phyloP scores from a whole-genome alignment of 2,888 invertebrate genomes.

The Dendrolimus pini region DNA sequence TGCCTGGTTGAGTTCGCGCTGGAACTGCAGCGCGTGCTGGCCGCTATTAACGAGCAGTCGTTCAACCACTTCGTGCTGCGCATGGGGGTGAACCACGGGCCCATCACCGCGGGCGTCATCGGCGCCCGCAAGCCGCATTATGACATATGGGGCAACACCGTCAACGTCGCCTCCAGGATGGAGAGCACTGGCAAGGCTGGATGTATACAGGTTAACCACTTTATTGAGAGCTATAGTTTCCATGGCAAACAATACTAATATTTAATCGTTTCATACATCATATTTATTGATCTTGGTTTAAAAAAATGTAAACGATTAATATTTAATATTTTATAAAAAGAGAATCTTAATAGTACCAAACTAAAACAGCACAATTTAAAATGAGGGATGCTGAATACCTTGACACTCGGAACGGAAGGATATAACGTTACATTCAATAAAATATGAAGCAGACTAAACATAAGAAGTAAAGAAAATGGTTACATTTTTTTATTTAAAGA shows the following conservation, averaged over 20 bases:
- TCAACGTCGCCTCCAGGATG: slow-evolving; percentile 98
- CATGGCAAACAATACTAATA: background rate
- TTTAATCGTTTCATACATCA: background rate
- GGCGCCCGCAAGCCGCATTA: slow-evolving; percentile 97
- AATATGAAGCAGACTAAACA: too few relatives aligned
- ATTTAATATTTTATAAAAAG: background rate
- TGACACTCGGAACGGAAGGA: too few relatives aligned
- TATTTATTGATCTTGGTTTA: too few relatives aligned
- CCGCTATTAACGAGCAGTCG: slow-evolving; percentile 95
- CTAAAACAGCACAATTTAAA: too few relatives aligned
- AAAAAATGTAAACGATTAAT: background rate
- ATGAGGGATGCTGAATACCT: too few relatives aligned
- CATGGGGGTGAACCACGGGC: slow-evolving; percentile 97
- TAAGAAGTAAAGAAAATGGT: too few relatives aligned
- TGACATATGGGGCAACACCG: slow-evolving; percentile 98
- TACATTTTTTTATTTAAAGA: too few relatives aligned
- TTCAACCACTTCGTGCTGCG: slow-evolving; percentile 96
- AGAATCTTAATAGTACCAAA: too few relatives aligned
- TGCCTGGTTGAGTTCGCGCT: slow-evolving; percentile 93
- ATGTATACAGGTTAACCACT: slow-evolving; percentile 87
- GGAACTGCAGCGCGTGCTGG: slow-evolving; percentile 92
- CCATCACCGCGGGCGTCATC: slow-evolving; percentile 96
- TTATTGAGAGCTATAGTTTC: background rate
- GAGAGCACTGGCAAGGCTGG: slow-evolving; percentile 98
- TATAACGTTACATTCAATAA: too few relatives aligned